Percentiles rank a stretch among this genome's conserved stretches.
phyloP scores from a whole-genome alignment of 2,113 vertebrate species.

The Tetrax tetrax region DNA sequence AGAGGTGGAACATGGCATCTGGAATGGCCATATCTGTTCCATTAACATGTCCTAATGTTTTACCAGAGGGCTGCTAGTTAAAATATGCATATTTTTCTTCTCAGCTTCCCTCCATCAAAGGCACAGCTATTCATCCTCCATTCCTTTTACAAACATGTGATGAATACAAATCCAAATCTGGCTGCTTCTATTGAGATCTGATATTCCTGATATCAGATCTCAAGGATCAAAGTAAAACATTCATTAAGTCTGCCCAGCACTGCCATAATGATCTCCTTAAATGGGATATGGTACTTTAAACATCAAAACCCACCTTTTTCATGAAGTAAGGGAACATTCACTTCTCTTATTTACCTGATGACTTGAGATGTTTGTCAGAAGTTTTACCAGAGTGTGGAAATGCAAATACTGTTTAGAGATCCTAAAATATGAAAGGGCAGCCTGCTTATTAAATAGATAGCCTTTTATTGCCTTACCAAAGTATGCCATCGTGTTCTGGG shows the following conservation, averaged over 20 bases:
- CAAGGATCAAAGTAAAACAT: conserved; percentile 57
- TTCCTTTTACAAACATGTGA: conserved; percentile 58
- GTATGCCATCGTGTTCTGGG: conserved; percentile 13
- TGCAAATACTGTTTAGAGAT: conserved; percentile 32
- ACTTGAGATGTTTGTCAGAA: not conserved
- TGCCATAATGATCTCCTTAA: conserved; percentile 39
- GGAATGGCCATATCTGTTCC: not conserved
- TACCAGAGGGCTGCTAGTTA: conserved; percentile 15
- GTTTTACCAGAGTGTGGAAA: not conserved
- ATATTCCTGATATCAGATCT: conserved; percentile 51
- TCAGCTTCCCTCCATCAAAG: conserved; percentile 44
- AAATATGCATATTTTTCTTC: conserved; percentile 29
- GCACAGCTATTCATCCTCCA: conserved; percentile 28
- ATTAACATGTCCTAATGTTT: not conserved
- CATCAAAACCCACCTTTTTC: conserved; percentile 22
- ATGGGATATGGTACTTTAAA: conserved; percentile 39
- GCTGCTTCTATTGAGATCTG: not conserved
- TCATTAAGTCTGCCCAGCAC: conserved; percentile 47
- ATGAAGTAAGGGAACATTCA: not conserved
- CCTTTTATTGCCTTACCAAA: conserved; percentile 57
- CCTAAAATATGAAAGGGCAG: conserved; percentile 39
- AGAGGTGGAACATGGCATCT: not conserved
- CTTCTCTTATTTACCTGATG: conserved; percentile 6
- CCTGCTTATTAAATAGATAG: conserved; percentile 11
- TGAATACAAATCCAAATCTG: conserved; percentile 47